Evolutionary conservation across 30 jellyfish, hydroid and myxozoan species (phyloP).

Genomic region (Cassiopea andromeda): DNA sequence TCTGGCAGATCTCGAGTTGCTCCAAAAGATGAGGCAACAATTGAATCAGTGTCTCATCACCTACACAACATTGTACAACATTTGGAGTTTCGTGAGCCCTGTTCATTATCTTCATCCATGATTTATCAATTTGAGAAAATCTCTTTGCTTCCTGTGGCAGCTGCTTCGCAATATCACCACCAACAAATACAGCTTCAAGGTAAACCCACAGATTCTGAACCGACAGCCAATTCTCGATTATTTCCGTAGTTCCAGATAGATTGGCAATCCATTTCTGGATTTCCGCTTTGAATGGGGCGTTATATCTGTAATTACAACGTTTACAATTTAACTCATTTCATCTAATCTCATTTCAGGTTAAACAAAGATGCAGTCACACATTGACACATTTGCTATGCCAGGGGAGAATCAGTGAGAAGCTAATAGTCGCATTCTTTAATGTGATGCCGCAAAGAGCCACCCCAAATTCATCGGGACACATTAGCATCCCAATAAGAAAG

Average conservation of each 20-base stretch:
- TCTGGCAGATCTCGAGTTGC: conserved; percentile 89
- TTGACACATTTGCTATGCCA: no score
- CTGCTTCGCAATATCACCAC: conserved; percentile 93
- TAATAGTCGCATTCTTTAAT: no score
- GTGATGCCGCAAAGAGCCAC: no score
- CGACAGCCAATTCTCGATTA: conserved; percentile 83
- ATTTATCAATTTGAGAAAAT: conserved; percentile 81
- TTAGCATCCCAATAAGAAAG: no score
- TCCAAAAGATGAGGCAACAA: conserved; percentile 85
- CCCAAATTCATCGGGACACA: no score
- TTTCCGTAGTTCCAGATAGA: conserved; percentile 80
- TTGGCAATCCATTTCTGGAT: conserved; percentile 88
- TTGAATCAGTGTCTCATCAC: conserved; percentile 87
- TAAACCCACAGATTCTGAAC: conserved; percentile 92
- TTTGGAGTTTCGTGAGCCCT: conserved; percentile 89
- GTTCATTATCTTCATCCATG: conserved; percentile 91
- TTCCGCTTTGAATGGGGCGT: conserved; percentile 82
- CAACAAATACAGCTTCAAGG: conserved; percentile 92
- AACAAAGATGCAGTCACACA: no score
- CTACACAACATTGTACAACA: conserved; percentile 90
- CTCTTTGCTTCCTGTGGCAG: conserved; percentile 91
- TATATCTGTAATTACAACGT: conserved; percentile 42
- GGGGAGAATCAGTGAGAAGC: no score
- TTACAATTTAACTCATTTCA: no score
- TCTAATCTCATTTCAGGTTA: no score